Evolutionary conservation across 2,797 vertebrate genomes (phyloP), one percentile per base, ranked within the genome.

Genomic region (Loriculus beryllinus): DNA sequence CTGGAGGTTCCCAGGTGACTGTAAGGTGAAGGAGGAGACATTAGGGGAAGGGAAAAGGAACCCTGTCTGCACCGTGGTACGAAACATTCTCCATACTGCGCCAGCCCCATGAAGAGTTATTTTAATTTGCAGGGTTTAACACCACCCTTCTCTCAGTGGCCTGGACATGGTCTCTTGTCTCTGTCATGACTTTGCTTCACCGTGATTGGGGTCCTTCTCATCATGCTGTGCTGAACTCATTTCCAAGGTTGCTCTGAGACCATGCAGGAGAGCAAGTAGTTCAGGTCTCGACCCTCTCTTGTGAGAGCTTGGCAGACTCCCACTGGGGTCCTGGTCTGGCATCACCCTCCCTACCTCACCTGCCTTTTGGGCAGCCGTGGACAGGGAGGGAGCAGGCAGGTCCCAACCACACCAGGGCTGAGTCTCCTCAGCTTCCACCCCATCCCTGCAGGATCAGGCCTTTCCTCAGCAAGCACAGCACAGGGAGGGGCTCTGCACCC

Each of bases 271-370:
- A 93, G 60, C 91, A 83, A 94, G 86, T 80, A 92, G 86, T 83
- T 92, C 91, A 89, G 54, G 81, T 92, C 91, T 95, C 28, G 0
- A 40, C 71, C 62, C 43, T 77, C 31, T 86, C 92, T 87, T 8
- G 3, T 57, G 63, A 74, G 56, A 83, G 77, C 74, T 83, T 88
- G 70, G 65, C 78, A 91, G 83, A 77, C n/a, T 48, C 81, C 49
- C 14, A 2, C 1, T 87, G 57, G 83, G 74, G 77, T 96, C 77
- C 82, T 1, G 0, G 63, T 95, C 91, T 23, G 10, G 88, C 37
- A 23, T 89, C 90, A 88, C 81, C 95, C 94, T 95, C 93, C 92
- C 95, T 96, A 95, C 92, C 95, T 96, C 96, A 96, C 92, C 93
- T 96, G 85, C 77, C 83, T 92, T 91, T 92, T 70, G 63, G 92